phyloP scores from a whole-genome alignment of 2,888 invertebrate species.

The Itoplectis maculator region DNA sequence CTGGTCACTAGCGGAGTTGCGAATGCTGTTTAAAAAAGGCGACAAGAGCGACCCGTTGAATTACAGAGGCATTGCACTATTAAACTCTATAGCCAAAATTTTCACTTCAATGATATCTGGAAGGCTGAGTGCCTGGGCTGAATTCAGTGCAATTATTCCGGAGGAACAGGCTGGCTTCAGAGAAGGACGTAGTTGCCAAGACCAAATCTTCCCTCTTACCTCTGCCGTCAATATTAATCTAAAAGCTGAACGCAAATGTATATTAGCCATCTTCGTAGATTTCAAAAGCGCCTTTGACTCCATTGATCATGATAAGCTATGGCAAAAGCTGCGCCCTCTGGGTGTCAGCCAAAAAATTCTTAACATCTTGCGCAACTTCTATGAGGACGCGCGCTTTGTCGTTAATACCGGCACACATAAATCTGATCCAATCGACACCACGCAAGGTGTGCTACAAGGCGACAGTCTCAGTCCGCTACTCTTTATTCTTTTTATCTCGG shows the following conservation, averaged over 20 bases:
- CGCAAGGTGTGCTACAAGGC: slow-evolving; percentile 39
- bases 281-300: slow-evolving; percentile 63
- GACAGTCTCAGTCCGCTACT: slow-evolving; percentile 50
- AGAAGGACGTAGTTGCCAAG: slow-evolving; percentile 42
- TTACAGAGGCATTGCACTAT: slow-evolving; percentile 68
- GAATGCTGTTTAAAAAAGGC: slow-evolving; percentile 51
- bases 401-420: neutral
- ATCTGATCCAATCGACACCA: neutral
- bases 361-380: slow-evolving; percentile 38
- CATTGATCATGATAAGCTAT: slow-evolving; percentile 38
- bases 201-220: slow-evolving; percentile 48
- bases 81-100: slow-evolving; percentile 66
- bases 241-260: neutral
- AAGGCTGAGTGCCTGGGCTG: slow-evolving; percentile 59
- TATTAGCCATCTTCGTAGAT: slow-evolving; percentile 58
- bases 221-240: slow-evolving; percentile 41
- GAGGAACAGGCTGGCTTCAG: slow-evolving; percentile 69
- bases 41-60: slow-evolving; percentile 53
- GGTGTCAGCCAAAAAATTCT: slow-evolving; percentile 6
- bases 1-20: slow-evolving; percentile 16
- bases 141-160: slow-evolving; percentile 55
- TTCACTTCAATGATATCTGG: slow-evolving; percentile 62
- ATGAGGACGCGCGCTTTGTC: slow-evolving; percentile 4
- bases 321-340: slow-evolving; percentile 36
- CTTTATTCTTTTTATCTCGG: slow-evolving; percentile 3